A percentile compares a stretch with the other conserved stretches of the same genome.
Evolutionary conservation across 1,140 invertebrate species (phyloP).

Genomic region (Drosophila watanabei): DNA sequence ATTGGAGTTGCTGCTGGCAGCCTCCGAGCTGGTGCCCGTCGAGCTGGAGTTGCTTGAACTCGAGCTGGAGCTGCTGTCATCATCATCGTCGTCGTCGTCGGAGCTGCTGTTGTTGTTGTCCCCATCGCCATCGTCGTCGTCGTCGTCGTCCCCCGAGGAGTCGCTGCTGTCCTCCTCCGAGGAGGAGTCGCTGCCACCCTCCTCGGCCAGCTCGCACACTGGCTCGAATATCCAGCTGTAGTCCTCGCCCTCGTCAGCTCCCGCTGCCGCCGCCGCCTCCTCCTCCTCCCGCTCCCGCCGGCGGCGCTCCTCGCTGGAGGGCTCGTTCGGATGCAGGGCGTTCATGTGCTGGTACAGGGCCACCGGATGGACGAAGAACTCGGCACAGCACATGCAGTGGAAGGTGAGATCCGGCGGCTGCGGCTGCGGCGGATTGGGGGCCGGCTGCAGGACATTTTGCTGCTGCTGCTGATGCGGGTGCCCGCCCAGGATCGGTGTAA

Average conservation of each 20-base stretch:
- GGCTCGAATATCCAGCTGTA: slow-evolving; percentile 84
- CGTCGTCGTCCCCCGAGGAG: slow-evolving; percentile 35
- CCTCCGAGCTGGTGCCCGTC: slow-evolving; percentile 22
- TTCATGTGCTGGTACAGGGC: slow-evolving; percentile 84
- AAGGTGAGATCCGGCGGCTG: slow-evolving; percentile 82
- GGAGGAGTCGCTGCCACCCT: slow-evolving; percentile 41
- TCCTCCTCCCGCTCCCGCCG: slow-evolving; percentile 13
- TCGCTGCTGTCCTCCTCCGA: slow-evolving; percentile 41
- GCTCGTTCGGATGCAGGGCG: slow-evolving; percentile 63
- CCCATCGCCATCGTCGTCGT: background rate
- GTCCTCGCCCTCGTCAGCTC: slow-evolving; percentile 57
- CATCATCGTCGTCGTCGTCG: slow-evolving; percentile 3
- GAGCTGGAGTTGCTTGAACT: slow-evolving; percentile 46
- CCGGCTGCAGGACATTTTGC: slow-evolving; percentile 42
- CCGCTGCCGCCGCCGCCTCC: background rate
- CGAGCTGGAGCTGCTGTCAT: slow-evolving; percentile 19
- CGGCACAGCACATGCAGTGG: slow-evolving; percentile 82
- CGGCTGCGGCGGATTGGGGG: slow-evolving; percentile 35
- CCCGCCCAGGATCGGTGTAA: slow-evolving; percentile 65
- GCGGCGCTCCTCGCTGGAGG: slow-evolving; percentile 16
- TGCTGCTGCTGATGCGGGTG: slow-evolving; percentile 41
- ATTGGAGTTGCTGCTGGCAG: slow-evolving; percentile 56
- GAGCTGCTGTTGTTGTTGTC: slow-evolving; percentile 38
- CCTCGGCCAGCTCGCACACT: slow-evolving; percentile 71
- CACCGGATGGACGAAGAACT: slow-evolving; percentile 76